Conservation (phyloP, 2,888 invertebrate species). For the Conops quadrifasciatus region DNA sequence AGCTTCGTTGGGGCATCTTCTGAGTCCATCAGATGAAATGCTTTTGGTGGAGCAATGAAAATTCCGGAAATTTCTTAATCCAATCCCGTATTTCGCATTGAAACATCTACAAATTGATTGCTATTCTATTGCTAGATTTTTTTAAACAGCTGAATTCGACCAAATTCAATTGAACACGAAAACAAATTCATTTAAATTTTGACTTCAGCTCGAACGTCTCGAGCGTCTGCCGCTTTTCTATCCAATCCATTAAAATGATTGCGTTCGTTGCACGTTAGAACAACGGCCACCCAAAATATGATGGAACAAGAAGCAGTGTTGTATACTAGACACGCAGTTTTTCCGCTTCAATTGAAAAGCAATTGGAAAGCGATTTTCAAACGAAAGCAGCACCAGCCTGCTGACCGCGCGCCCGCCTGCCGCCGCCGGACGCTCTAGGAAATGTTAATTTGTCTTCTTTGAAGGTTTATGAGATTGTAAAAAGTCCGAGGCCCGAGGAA, state of each 20-base stretch:
- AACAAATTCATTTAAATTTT: constrained; percentile 9
- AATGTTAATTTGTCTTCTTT: background rate
- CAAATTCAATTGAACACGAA: background rate
- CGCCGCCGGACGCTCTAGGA: background rate
- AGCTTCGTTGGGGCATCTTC: background rate
- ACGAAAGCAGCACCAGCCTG: background rate
- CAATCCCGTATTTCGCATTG: too few species aligned
- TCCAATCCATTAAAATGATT: constrained; percentile 33
- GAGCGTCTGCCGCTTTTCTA: constrained; percentile 18
- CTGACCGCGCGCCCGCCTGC: background rate
- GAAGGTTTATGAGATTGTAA: too few species aligned
- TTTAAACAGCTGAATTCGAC: background rate
- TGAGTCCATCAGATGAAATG: background rate
- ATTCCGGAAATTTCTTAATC: too few species aligned
- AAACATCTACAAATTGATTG: background rate
- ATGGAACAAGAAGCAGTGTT: background rate
- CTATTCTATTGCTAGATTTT: constrained; percentile 9
- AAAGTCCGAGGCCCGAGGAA: background rate
- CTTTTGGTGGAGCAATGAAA: background rate
- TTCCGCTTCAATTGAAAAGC: constrained; percentile 27
- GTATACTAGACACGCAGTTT: constrained; percentile 23
- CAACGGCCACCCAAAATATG: background rate
- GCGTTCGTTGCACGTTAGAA: constrained; percentile 17
- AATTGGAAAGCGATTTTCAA: constrained; percentile 18
- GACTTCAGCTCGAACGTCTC: constrained; percentile 7